phyloP scores from a whole-genome alignment of 2,113 vertebrate genomes.

The Halcyon malimbica region DNA sequence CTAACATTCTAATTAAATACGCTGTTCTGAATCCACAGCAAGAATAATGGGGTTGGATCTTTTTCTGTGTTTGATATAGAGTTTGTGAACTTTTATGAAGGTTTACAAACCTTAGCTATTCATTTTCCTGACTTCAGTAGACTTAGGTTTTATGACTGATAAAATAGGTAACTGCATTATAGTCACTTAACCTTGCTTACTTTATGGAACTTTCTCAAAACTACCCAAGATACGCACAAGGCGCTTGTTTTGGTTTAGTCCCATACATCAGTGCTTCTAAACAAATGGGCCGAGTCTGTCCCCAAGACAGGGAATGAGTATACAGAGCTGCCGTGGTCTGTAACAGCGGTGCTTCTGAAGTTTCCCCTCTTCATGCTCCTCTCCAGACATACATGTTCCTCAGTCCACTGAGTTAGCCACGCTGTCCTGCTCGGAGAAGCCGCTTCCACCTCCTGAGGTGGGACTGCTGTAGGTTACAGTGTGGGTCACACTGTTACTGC shows the following conservation, averaged over 20 bases:
- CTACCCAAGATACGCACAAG: neutral
- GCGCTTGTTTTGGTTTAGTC: neutral
- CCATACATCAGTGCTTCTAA: neutral
- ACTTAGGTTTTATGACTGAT: neutral
- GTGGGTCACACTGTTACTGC: neutral
- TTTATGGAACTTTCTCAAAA: neutral
- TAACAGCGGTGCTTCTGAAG: neutral
- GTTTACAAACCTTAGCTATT: neutral
- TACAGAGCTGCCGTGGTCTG: neutral
- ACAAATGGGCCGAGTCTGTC: neutral
- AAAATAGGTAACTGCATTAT: neutral
- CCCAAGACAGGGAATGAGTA: neutral
- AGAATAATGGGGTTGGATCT: neutral
- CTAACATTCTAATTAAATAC: neutral
- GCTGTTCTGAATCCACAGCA: neutral
- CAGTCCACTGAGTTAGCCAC: neutral
- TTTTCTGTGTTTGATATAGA: neutral
- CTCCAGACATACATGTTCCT: fast-evolving
- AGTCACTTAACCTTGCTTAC: neutral
- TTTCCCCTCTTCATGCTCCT: neutral
- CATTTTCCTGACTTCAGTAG: neutral
- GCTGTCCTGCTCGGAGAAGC: neutral
- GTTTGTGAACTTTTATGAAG: neutral
- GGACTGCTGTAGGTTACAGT: neutral
- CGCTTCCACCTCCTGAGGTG: neutral